Evolutionary conservation across 2,797 vertebrate genomes (phyloP).

Genomic region (Arremon aurantiirostris): DNA sequence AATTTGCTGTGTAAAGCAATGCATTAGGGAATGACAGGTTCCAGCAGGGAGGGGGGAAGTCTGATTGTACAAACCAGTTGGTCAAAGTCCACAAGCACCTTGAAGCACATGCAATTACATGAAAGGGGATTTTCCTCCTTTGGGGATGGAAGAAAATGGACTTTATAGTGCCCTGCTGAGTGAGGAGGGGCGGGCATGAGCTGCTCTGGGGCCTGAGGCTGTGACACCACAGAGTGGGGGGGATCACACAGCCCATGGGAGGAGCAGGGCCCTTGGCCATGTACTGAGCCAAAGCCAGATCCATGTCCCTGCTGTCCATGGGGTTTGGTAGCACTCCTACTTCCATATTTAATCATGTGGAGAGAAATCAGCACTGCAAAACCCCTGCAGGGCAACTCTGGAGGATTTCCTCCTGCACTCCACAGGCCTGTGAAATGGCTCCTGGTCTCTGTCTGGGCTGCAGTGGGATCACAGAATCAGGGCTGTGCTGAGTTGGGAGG

Average conservation of each 20-base stretch:
- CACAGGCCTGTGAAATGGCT: neutral
- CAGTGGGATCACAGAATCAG: neutral
- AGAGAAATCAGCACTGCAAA: rapidly evolving
- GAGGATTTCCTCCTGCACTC: neutral
- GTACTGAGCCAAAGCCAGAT: neutral
- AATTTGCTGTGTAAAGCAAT: neutral
- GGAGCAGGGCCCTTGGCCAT: rapidly evolving
- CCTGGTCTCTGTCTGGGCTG: neutral
- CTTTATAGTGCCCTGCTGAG: neutral
- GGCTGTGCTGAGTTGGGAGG: neutral
- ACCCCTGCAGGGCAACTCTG: too few relatives aligned
- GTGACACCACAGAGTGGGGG: rapidly evolving
- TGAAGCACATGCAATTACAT: neutral
- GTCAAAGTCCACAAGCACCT: neutral
- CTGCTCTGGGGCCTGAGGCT: rapidly evolving
- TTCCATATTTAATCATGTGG: rapidly evolving
- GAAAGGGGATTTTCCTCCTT: neutral
- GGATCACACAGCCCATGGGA: rapidly evolving
- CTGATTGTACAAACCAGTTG: neutral
- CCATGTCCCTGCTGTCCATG: rapidly evolving
- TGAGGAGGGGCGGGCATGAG: neutral
- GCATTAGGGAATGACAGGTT: slow-evolving; percentile 12
- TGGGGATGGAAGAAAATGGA: neutral
- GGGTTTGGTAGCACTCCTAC: rapidly evolving
- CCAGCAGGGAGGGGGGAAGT: neutral